Conservation (phyloP, 2,113 vertebrate genomes). For the Dromas ardeola region DNA sequence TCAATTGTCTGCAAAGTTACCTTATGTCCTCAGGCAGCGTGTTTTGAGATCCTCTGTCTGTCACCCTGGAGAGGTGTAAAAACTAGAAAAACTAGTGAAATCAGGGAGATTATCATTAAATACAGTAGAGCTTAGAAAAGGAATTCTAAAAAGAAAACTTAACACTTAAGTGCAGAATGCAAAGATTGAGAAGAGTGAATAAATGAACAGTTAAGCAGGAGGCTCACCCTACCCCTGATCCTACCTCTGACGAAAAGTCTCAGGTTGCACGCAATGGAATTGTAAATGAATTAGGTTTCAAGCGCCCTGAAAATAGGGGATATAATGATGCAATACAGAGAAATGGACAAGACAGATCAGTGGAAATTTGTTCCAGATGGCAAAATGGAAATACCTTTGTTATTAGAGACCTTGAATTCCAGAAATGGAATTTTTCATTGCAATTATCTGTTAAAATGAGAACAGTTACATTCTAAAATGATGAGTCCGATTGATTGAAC, state of each 20-base stretch:
- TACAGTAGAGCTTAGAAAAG: not conserved
- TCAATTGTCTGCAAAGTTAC: not conserved
- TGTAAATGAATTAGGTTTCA: not conserved
- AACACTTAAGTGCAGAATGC: not conserved
- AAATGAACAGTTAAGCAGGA: not conserved
- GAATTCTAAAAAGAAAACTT: not conserved
- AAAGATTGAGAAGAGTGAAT: not conserved
- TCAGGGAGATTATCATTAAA: not conserved
- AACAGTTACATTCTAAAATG: not conserved
- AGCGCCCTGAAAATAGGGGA: not conserved
- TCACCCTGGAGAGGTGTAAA: not conserved
- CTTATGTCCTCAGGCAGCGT: not conserved
- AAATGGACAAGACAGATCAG: not conserved
- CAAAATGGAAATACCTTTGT: not conserved
- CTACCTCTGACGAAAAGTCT: not conserved
- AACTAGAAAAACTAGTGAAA: not conserved
- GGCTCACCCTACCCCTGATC: not conserved
- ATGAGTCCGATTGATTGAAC: not conserved
- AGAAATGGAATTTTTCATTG: not conserved
- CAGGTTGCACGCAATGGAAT: not conserved
- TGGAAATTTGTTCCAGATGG: not conserved
- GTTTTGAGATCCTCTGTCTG: not conserved
- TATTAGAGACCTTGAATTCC: not conserved
- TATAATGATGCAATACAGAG: not conserved
- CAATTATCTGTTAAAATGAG: not conserved